Evolutionary conservation across 2,888 invertebrate species (phyloP).

Genomic region (Drosophila prostipennis): DNA sequence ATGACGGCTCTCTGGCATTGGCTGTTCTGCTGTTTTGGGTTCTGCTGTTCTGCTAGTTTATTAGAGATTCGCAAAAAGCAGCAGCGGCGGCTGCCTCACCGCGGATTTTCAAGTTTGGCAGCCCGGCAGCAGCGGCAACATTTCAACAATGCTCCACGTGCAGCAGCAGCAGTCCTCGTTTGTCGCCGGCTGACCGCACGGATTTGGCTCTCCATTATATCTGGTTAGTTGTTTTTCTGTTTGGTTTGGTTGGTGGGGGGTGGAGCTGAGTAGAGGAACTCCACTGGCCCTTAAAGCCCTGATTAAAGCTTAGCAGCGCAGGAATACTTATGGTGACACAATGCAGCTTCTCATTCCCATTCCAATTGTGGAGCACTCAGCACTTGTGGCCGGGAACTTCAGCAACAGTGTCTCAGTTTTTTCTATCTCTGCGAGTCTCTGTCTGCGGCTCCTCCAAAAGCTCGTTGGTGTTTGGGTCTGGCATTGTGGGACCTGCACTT

Average conservation of each 20-base stretch:
- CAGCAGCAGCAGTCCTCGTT: slow-evolving; percentile 9
- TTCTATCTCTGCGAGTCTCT: background rate
- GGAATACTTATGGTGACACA: slow-evolving; percentile 2
- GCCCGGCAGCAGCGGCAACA: slow-evolving; percentile 9
- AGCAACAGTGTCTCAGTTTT: slow-evolving; percentile 33
- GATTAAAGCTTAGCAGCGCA: slow-evolving; percentile 30
- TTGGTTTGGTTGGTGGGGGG: background rate
- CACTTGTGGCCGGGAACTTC: slow-evolving; percentile 47
- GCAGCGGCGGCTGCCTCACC: slow-evolving; percentile 21
- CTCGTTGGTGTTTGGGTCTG: slow-evolving; percentile 1
- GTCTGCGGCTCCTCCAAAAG: background rate
- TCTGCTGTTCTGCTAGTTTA: slow-evolving; percentile 27
- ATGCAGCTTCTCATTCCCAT: slow-evolving; percentile 12
- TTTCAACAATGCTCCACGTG: slow-evolving; percentile 21
- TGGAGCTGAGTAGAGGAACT: background rate
- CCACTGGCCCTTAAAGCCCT: slow-evolving; percentile 23
- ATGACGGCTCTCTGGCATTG: slow-evolving; percentile 17
- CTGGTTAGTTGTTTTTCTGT: background rate
- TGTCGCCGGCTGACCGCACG: slow-evolving; percentile 26
- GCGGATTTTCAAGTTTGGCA: slow-evolving; percentile 43
- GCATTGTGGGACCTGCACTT: slow-evolving; percentile 71
- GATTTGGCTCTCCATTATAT: slow-evolving; percentile 9
- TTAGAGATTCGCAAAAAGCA: slow-evolving; percentile 55
- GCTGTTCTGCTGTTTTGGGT: background rate
- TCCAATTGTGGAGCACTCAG: slow-evolving; percentile 13